phyloP scores from a whole-genome alignment of 2,888 invertebrate genomes.

The Drosophila longiperda region DNA sequence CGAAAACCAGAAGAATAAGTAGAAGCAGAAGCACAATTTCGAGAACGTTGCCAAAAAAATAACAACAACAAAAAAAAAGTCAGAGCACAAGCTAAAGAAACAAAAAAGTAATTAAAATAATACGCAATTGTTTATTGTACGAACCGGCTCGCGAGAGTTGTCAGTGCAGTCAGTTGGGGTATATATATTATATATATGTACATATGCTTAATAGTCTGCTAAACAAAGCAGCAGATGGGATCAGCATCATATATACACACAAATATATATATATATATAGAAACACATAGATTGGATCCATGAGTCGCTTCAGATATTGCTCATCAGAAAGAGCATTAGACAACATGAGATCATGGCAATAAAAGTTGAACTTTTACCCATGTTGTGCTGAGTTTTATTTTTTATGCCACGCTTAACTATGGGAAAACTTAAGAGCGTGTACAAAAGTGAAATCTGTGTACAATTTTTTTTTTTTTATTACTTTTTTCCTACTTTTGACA shows the following conservation, averaged over 20 bases:
- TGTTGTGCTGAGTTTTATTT: conserved; percentile 45
- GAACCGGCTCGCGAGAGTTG: conserved; percentile 28
- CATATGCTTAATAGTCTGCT: conserved; percentile 2
- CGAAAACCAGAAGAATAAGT: conserved; percentile 25
- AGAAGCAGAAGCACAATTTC: conserved; percentile 16
- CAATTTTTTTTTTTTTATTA: neutral
- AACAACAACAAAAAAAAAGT: conserved; percentile 8
- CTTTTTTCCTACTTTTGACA: neutral
- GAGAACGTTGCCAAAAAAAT: conserved; percentile 55
- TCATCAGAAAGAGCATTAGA: conserved; percentile 19
- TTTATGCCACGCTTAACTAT: conserved; percentile 16
- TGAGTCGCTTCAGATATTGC: conserved; percentile 12
- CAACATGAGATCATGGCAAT: conserved; percentile 55
- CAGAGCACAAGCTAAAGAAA: conserved; percentile 1
- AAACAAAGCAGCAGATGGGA: conserved; percentile 30
- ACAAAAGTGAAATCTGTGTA: conserved; percentile 53
- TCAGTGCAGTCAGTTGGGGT: neutral
- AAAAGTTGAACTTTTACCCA: conserved; percentile 35
- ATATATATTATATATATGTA: conserved; percentile 26
- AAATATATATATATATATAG: neutral
- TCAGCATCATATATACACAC: conserved; percentile 11
- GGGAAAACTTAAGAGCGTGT: conserved; percentile 27
- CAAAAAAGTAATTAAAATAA: conserved; percentile 68
- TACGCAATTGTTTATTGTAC: conserved; percentile 69
- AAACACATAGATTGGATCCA: conserved; percentile 4